These are phyloP conservation scores for Crax fasciolata DNA, from an alignment of 2,797 vertebrate species.

Conservation along the genomic window DNA sequence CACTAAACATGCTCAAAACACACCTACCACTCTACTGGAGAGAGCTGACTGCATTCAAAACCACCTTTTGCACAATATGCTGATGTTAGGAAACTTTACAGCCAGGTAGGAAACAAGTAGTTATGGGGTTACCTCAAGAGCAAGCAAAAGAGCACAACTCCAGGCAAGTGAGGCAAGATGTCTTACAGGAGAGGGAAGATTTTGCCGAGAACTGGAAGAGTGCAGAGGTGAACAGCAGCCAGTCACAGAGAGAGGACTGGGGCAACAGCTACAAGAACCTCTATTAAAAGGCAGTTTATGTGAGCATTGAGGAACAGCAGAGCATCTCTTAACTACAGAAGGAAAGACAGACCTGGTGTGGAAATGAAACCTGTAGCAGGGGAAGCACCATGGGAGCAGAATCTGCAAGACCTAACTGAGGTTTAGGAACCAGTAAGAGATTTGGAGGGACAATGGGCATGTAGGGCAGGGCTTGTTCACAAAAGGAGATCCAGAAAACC, in stretches of 20 bases:
- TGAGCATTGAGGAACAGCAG: no score
- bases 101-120: not conserved
- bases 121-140: rapidly evolving
- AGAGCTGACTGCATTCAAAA: not conserved
- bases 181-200: not conserved
- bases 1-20: constrained; percentile 6
- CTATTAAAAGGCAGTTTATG: no score
- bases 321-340: not conserved
- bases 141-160: not conserved
- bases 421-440: not conserved
- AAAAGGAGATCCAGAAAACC: constrained; percentile 40
- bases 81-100: not conserved
- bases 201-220: not conserved
- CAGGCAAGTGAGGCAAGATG: not conserved
- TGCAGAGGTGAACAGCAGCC: no score
- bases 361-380: constrained; percentile 2
- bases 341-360: not conserved
- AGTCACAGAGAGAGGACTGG: not conserved
- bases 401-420: constrained; percentile 28
- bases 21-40: not conserved
- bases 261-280: no score
- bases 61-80: not conserved
- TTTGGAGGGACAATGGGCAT: not conserved
- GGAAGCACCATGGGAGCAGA: constrained; percentile 24
- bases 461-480: not conserved